phyloP scores from a whole-genome alignment of 2,797 vertebrate species.

The Iguana delicatissima region DNA sequence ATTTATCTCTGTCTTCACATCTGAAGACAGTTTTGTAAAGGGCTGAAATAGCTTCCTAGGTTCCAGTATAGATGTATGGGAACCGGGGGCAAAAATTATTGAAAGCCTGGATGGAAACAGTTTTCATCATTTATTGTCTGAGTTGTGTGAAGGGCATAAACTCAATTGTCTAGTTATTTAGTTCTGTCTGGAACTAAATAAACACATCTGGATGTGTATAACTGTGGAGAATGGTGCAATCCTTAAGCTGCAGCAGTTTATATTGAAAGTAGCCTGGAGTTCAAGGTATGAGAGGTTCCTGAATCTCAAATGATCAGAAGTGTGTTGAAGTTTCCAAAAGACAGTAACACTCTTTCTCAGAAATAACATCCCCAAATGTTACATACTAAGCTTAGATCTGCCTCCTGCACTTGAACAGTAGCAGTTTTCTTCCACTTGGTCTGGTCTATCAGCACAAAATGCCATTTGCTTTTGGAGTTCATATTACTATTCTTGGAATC shows the following conservation, averaged over 20 bases:
- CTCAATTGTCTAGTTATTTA: not conserved
- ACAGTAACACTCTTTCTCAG: not conserved
- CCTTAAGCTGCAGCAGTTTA: not conserved
- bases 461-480: not conserved
- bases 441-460: not conserved
- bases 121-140: not conserved
- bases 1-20: not conserved
- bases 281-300: not conserved
- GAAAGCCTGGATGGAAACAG: not conserved
- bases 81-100: not conserved
- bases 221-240: not conserved
- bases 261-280: not conserved
- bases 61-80: not conserved
- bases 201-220: not conserved
- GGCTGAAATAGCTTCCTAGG: not conserved
- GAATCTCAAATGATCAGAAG: not conserved
- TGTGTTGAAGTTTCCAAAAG: not conserved
- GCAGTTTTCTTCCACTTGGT: not conserved
- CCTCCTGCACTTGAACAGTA: not conserved
- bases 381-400: not conserved
- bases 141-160: not conserved
- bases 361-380: not conserved
- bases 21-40: slow-evolving; percentile 21
- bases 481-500: slow-evolving; percentile 36
- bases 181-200: not conserved